Conservation (phyloP, 1,140 invertebrate genomes). For the Drosophila kepulauana region DNA sequence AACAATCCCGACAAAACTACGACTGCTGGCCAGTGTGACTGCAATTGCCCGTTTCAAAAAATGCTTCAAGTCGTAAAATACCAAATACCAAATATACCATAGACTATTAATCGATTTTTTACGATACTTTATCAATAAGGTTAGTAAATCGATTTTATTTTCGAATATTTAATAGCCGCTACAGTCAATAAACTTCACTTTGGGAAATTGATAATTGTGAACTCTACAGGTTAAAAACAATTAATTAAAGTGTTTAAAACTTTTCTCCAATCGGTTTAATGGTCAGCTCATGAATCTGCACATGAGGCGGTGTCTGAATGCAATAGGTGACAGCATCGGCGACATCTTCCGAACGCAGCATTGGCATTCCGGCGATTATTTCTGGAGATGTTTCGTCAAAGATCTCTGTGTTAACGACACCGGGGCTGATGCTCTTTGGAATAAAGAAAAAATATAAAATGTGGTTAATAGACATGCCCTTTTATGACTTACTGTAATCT, state of each 20-base stretch:
- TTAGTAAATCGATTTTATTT: conserved; percentile 7
- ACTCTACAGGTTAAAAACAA: neutral
- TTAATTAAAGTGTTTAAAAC: conserved; percentile 38
- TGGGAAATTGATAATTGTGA: neutral
- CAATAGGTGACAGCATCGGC: conserved; percentile 87
- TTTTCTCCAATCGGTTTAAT: conserved; percentile 66
- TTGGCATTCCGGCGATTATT: conserved; percentile 39
- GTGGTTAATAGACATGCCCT: neutral
- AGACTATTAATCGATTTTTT: conserved; percentile 12
- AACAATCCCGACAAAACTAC: conserved; percentile 76
- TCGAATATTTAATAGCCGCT: too few species aligned
- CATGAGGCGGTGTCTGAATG: conserved; percentile 87
- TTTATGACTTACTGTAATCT: conserved; percentile 67
- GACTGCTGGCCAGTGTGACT: conserved; percentile 63
- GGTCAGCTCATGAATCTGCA: conserved; percentile 84
- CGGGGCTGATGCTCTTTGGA: conserved; percentile 87
- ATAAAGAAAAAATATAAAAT: neutral
- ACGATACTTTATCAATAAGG: conserved; percentile 1
- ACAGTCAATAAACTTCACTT: too few species aligned
- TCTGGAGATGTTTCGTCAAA: conserved; percentile 46
- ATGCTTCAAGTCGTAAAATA: too few species aligned
- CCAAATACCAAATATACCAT: neutral
- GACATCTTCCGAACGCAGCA: conserved; percentile 85
- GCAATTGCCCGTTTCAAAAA: neutral
- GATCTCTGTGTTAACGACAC: conserved; percentile 86